A percentile compares a stretch with the other conserved stretches of the same genome.
These are phyloP conservation scores for Polia nebulosa DNA, from an alignment of 2,888 invertebrate species.

Conservation along the genomic window DNA sequence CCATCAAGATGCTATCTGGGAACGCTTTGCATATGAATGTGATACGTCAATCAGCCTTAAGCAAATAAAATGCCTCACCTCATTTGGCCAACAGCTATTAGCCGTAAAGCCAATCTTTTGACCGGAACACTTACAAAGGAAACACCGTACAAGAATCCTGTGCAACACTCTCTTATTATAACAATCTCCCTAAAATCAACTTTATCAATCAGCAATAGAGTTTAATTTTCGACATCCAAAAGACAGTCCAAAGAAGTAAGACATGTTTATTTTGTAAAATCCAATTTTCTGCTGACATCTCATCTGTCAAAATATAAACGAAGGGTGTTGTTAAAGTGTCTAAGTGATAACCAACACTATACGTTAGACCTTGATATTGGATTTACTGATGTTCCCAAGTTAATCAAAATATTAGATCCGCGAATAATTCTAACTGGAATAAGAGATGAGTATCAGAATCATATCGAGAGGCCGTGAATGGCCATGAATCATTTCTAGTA, in stretches of 20 bases:
- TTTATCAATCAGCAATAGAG: slow-evolving; percentile 58
- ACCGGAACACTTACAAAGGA: slow-evolving; percentile 69
- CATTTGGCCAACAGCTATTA: slow-evolving; percentile 76
- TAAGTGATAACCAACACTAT: slow-evolving; percentile 62
- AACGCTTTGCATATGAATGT: slow-evolving; percentile 78
- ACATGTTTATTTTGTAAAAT: slow-evolving; percentile 90
- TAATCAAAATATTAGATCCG: slow-evolving; percentile 18
- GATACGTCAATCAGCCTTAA: slow-evolving; percentile 77
- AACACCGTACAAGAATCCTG: slow-evolving; percentile 59
- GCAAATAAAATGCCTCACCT: slow-evolving; percentile 79
- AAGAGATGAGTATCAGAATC: slow-evolving; percentile 24
- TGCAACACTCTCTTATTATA: slow-evolving; percentile 25
- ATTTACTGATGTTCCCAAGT: slow-evolving; percentile 36
- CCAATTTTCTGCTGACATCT: slow-evolving; percentile 90
- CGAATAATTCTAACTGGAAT: slow-evolving; percentile 9
- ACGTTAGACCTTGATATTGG: slow-evolving; percentile 61
- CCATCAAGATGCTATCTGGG: slow-evolving; percentile 74
- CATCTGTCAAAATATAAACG: slow-evolving; percentile 86
- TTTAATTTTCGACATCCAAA: slow-evolving; percentile 48
- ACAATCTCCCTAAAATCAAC: slow-evolving; percentile 44
- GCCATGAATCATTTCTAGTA: slow-evolving; percentile 43
- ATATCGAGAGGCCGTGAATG: slow-evolving; percentile 41
- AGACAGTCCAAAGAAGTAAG: slow-evolving; percentile 72
- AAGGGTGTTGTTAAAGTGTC: slow-evolving; percentile 80
- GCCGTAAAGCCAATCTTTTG: slow-evolving; percentile 74